Base-by-base conservation (phyloP, 2,888 invertebrate genomes). In the Coremacera marginata region DNA sequence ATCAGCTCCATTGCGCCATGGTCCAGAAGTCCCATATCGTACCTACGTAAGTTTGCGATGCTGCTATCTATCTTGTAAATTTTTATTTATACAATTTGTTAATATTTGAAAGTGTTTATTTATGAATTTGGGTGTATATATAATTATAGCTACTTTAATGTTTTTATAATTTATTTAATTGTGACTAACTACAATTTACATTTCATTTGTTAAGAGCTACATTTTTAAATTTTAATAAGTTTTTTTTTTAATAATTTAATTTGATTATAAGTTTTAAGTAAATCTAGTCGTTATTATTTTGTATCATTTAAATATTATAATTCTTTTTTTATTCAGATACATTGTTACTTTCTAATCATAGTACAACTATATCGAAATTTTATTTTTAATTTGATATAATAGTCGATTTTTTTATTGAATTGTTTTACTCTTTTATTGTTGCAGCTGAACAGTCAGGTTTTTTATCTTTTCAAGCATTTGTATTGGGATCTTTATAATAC, bases 121-220 rank as follows among this genome's bases (percentile, higher is more conserved):
- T 70, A 19, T 67, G 62, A 62, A 60, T 60, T 27, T 60, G 27
- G 44, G 44, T 44, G 14, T 44, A 2, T 11, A 44, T 44, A 14
- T 44, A 11, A 44, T 44, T 44, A 44, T 44, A 44, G 44, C 44
- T 19, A 60, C 16, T 75, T 37, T 11, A 71, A 70, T 57, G 72
- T 80, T 77, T 79, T 74, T 80, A 81, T 81, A 81, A 78, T 81
- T 81, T 81, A 78, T 80, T 81, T 77, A 81, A 81, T 81, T 81
- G 80, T 77, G 81, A 80, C 81, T 81, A 81, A 77, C 81, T 81
- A 81, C 81, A 81, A 80, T 78, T 80, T 80, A 78, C 77, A 78
- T 49, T 22, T 55, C 27, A 9, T 27, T 60, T 60, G 11, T 27
- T 60, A 7, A 22, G 9, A 5, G 27, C 3, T 27, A 2, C 25